Base-by-base conservation (phyloP, 2,888 invertebrate species). In the Octodonta nipae region DNA sequence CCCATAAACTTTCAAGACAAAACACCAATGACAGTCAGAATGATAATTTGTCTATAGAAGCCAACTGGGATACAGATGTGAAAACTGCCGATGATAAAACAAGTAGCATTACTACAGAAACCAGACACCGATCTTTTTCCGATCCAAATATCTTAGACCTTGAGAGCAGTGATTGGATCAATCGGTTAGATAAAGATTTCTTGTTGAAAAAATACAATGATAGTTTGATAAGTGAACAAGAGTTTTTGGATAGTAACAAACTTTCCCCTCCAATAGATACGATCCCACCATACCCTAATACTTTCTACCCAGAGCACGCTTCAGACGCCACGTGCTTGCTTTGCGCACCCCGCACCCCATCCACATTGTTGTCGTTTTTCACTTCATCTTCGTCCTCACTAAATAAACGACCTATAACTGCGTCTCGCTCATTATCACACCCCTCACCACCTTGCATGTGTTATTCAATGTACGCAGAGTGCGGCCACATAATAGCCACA, bases 111-210 rank as follows among this genome's bases (percentile, higher is more conserved):
- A 17, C 7, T 10, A 30, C 36, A 12, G 38, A 42, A 13, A 36
- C 43, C 13, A 40, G 45, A 30, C 50, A 53, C 12, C 43, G 61
- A n/a, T 61, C 61, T 2, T 60, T 53, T 47, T 61, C 60, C 5
- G 61, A 62, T 51, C 60, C 61, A 1, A 61, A 61, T 36, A 58
- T 62, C 15, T 42, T 60, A 16, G 56, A 58, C 30, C 46, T 42
- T 10, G 52, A 52, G 30, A 44, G 44, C 44, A 35, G 45, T 17
- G 42, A 30, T 28, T 27, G 13, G 27, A 13, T 27, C 4, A n/a
- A n/a, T n/a, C 17, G 6, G 8, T 42, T 47, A 1, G 47, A 50
- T 17, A 53, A 54, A 30, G 32, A 44, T 17, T 51, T 48, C 29
- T 34, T 53, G 13, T 37, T 54, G 32, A 41, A 50, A 28, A 52